Base-by-base conservation (phyloP, 2,888 invertebrate genomes). In the Aleiodes leptofemur region DNA sequence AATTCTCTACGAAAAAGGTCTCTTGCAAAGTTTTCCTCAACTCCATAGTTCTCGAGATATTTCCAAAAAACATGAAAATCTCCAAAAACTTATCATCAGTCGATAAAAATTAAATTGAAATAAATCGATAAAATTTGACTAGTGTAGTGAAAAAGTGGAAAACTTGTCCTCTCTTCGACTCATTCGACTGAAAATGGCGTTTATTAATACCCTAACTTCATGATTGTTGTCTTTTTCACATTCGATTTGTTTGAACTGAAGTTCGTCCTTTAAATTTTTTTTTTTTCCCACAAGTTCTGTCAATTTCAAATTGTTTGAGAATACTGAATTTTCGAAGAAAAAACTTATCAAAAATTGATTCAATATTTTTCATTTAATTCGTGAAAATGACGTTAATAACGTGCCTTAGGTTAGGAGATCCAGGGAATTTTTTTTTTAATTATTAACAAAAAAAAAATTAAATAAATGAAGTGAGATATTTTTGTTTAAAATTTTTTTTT, bases 231-330 rank as follows among this genome's bases (percentile, higher is more conserved):
- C 73, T 38, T 69, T 64, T 48, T 50, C 23, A 50, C 51, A 81
- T 83, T 84, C 84, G 87, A 85, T 88, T 89, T 88, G 89, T 89
- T 89, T 88, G 86, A 86, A 85, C 86, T 88, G 89, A 89, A 89
- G 88, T 88, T 87, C 81, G 88, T 85, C 86, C 84, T 85, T 83
- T 81, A 78, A 80, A 78, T 81, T 81, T 75, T 69, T 74, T 34
- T 79, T 31, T 7, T 50, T 69, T 73, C 57, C 34, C 64, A 64
- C 13, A 43, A 71, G 76, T 23, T 78, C 38, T 50, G 31, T 64
- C 64, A 69, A 59, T 66, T 23, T 73, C 70, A 73, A 71, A 76
- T 70, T 48, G 11, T 8, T 5, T n/a, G n/a, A 7, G 23, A 48
- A 48, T 48, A 6, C 23, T 23, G 13, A n/a, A 8, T 7, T 23